Percentiles rank a stretch among this genome's conserved stretches.
phyloP scores from a whole-genome alignment of 2,113 vertebrate genomes.

The Antechinus flavipes region DNA sequence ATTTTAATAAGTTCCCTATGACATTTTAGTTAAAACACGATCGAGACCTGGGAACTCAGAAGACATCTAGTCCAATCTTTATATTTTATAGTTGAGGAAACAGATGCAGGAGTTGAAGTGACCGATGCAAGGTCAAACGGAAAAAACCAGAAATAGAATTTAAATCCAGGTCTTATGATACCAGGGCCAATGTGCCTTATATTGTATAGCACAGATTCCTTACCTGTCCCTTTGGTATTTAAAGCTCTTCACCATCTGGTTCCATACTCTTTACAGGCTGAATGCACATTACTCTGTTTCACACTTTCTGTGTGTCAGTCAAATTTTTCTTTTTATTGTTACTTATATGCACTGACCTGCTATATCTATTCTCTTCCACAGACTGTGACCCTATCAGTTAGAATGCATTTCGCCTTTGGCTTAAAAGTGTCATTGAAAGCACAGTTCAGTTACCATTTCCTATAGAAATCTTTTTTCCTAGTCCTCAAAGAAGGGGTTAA shows the following conservation, averaged over 20 bases:
- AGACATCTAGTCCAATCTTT: not conserved
- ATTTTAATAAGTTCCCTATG: not conserved
- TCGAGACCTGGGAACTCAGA: not conserved
- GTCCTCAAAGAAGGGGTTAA: not conserved
- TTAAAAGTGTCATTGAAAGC: not conserved
- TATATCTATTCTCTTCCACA: not conserved
- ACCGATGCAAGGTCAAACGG: not conserved
- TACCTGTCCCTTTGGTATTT: not conserved
- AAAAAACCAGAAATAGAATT: not conserved
- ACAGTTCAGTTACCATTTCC: not conserved
- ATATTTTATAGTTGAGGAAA: not conserved
- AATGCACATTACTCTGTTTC: not conserved
- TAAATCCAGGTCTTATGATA: not conserved
- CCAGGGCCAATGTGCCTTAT: not conserved
- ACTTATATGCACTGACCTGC: not conserved
- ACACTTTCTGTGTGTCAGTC: not conserved
- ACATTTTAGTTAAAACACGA: not conserved
- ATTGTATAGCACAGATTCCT: not conserved
- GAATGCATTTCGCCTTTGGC: not conserved
- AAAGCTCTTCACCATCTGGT: not conserved
- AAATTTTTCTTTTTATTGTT: not conserved
- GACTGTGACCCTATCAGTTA: not conserved
- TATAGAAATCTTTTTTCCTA: not conserved
- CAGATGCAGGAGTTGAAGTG: not conserved
- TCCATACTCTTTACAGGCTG: not conserved